Evolutionary conservation across 30 jellyfish, hydroid and myxozoan genomes (phyloP).

Genomic region (Aurelia coerulea): DNA sequence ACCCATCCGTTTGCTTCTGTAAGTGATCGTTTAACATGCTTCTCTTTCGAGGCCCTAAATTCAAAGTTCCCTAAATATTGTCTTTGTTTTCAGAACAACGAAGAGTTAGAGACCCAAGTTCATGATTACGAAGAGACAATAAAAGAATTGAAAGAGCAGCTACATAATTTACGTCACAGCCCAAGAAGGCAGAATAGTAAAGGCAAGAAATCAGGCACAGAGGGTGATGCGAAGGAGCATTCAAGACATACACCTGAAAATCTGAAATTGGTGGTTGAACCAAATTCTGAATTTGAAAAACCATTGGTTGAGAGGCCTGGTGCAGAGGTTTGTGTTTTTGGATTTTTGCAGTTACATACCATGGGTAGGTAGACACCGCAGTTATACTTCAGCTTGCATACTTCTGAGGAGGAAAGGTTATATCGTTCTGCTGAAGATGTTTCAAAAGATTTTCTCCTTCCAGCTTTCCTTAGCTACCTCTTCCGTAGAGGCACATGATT

Average conservation of each 20-base stretch:
- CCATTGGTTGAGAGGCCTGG: slow-evolving; percentile 72
- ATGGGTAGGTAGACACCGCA: too few relatives aligned
- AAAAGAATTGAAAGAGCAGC: slow-evolving; percentile 41
- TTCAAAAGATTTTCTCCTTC: too few relatives aligned
- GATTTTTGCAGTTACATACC: background rate
- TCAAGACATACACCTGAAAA: slow-evolving; percentile 47
- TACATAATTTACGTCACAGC: background rate
- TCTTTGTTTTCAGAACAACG: slow-evolving; percentile 19
- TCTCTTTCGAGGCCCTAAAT: too few relatives aligned
- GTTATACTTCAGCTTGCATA: too few relatives aligned
- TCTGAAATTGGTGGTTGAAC: slow-evolving; percentile 3
- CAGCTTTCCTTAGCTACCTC: too few relatives aligned
- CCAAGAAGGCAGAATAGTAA: slow-evolving; percentile 51
- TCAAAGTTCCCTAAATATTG: too few relatives aligned
- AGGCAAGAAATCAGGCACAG: slow-evolving; percentile 22
- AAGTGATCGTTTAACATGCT: too few relatives aligned
- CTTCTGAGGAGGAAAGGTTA: too few relatives aligned
- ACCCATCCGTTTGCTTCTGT: too few relatives aligned
- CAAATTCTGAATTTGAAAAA: slow-evolving; percentile 1
- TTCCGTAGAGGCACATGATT: too few relatives aligned
- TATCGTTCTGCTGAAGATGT: too few relatives aligned
- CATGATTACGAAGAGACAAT: slow-evolving; percentile 58
- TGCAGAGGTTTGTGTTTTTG: slow-evolving; percentile 46
- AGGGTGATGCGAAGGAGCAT: slow-evolving; percentile 44
- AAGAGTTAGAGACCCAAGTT: slow-evolving; percentile 42